A percentile compares a stretch with the other conserved stretches of the same genome.
These are phyloP conservation scores for Lates japonicus DNA, from an alignment of 2,797 vertebrate genomes.

Conservation along the genomic window DNA sequence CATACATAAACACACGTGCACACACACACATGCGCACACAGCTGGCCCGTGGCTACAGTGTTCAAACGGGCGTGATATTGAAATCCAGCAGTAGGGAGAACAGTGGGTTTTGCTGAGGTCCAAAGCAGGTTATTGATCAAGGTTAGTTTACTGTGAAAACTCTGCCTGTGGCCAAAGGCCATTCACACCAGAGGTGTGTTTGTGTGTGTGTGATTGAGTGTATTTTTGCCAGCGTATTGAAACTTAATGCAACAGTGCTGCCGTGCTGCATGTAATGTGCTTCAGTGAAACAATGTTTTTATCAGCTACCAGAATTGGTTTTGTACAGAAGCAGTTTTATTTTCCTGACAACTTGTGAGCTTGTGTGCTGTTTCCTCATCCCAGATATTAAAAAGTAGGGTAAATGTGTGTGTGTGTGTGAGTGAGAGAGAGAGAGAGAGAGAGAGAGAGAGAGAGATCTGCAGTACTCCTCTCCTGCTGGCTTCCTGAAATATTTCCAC, in stretches of 20 bases:
- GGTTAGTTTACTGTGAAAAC: conserved; percentile 87
- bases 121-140: conserved; percentile 89
- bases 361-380: neutral
- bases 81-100: conserved; percentile 84
- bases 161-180: conserved; percentile 81
- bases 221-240: conserved; percentile 29
- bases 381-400: neutral
- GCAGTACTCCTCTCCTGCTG: no score
- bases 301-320: no score
- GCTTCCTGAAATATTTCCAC: no score
- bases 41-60: conserved; percentile 84
- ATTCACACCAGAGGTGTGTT: conserved; percentile 67
- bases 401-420: no score
- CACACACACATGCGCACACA: conserved; percentile 56
- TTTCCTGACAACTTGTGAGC: conserved; percentile 3
- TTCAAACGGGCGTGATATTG: conserved; percentile 89
- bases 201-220: conserved; percentile 38
- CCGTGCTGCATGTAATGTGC: neutral
- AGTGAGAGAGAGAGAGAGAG: no score
- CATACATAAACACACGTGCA: conserved; percentile 40
- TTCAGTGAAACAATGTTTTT: neutral
- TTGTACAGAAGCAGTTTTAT: neutral
- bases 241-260: conserved; percentile 31
- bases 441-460: no score
- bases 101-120: conserved; percentile 84